phyloP scores from a whole-genome alignment of 2,888 invertebrate species.

The Sisyra terminalis region DNA sequence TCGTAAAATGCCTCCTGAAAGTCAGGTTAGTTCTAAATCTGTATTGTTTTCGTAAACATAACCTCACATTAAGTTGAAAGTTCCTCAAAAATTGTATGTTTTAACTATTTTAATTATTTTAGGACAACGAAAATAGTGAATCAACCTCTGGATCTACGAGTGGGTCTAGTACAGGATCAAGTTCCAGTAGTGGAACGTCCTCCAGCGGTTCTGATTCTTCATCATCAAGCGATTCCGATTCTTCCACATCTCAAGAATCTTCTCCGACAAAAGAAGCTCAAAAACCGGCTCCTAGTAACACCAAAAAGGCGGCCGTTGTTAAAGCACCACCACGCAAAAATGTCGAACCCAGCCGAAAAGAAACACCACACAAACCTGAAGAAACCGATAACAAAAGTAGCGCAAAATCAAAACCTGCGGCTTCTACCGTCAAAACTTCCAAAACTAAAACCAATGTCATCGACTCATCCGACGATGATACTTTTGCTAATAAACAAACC shows the following conservation, averaged over 20 bases:
- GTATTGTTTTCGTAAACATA: no score
- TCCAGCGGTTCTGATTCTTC: constrained; percentile 54
- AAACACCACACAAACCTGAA: constrained; percentile 2
- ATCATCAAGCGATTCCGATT: constrained; percentile 54
- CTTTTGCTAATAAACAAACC: constrained; percentile 24
- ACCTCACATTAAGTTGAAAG: no score
- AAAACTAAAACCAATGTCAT: constrained; percentile 28
- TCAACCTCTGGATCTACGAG: constrained; percentile 24
- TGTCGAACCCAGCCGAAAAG: constrained; percentile 16
- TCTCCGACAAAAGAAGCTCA: constrained; percentile 15
- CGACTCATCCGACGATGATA: constrained; percentile 46
- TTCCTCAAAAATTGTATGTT: no score
- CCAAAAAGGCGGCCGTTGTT: constrained; percentile 21
- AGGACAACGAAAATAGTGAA: no score
- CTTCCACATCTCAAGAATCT: constrained; percentile 35
- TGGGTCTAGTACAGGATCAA: constrained; percentile 45
- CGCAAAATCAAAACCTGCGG: constrained; percentile 15
- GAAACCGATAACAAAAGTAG: constrained; percentile 11
- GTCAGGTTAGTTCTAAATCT: no score
- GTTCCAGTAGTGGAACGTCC: constrained; percentile 44
- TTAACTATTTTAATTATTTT: no score
- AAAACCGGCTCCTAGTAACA: constrained; percentile 19
- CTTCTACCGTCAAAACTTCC: constrained; percentile 15
- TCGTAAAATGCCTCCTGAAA: no score
- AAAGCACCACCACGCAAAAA: constrained; percentile 23